Evolutionary conservation across 2,113 vertebrate species (phyloP).

Genomic region (Xyrauchen texanus): DNA sequence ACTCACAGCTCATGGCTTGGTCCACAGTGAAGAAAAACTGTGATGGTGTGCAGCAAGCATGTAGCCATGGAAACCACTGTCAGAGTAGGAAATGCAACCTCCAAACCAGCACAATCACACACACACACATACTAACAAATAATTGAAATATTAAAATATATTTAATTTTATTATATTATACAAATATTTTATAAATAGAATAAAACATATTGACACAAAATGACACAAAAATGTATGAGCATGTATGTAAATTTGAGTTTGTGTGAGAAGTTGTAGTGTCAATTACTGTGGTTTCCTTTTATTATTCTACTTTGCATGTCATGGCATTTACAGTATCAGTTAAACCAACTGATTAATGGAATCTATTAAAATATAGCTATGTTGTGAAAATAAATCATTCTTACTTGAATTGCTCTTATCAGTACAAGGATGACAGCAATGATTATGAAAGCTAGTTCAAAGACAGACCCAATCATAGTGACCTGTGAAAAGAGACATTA

Average conservation of each 20-base stretch:
- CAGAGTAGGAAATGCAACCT: background rate
- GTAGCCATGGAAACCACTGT: conserved; percentile 7
- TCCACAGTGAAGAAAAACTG: conserved; percentile 12
- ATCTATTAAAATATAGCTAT: background rate
- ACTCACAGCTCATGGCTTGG: conserved; percentile 50
- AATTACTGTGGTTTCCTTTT: too few species aligned
- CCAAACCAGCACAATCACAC: conserved; percentile 5
- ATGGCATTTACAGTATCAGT: too few species aligned
- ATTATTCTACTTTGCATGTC: too few species aligned
- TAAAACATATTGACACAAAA: too few species aligned
- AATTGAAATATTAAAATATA: background rate
- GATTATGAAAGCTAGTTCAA: conserved; percentile 9
- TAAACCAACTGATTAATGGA: background rate
- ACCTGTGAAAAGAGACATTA: conserved; percentile 31
- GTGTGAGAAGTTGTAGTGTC: too few species aligned
- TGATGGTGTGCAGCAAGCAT: conserved; percentile 24
- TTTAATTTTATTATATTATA: background rate
- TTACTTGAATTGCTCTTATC: conserved; percentile 22
- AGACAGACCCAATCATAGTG: background rate
- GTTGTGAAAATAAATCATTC: background rate
- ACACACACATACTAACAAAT: background rate
- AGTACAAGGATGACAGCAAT: conserved; percentile 21
- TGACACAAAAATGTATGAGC: too few species aligned
- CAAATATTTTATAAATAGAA: too few species aligned
- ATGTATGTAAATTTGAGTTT: too few species aligned